phyloP scores from a whole-genome alignment of 1,140 invertebrate genomes.

The Musca vetustissima region DNA sequence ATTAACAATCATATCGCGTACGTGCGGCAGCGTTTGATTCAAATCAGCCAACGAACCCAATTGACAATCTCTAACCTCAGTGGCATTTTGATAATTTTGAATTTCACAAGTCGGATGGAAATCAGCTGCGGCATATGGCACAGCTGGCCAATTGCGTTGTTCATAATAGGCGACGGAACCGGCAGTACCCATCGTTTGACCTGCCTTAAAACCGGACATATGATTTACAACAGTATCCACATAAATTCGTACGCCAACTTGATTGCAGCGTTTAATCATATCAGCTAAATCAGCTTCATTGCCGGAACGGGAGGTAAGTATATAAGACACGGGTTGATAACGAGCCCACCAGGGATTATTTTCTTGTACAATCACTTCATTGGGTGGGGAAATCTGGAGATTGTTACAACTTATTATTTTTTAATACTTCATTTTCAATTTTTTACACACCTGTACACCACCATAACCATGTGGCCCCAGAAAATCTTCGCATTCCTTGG shows the following conservation, averaged over 20 bases:
- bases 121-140: constrained; percentile 57
- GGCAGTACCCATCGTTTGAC: constrained; percentile 57
- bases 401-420: not conserved
- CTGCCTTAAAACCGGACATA: constrained; percentile 61
- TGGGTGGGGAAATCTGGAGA: constrained; percentile 58
- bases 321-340: constrained; percentile 86
- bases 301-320: constrained; percentile 73
- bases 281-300: constrained; percentile 69
- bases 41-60: constrained; percentile 71
- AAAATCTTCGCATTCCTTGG: constrained; percentile 71
- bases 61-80: constrained; percentile 71
- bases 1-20: constrained; percentile 66
- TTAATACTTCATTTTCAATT: constrained; percentile 17
- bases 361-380: constrained; percentile 49
- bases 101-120: constrained; percentile 61
- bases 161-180: constrained; percentile 57
- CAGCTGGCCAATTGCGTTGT: constrained; percentile 55
- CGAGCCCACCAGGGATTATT: constrained; percentile 75
- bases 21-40: constrained; percentile 64
- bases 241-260: constrained; percentile 73
- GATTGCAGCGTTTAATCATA: constrained; percentile 77
- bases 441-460: constrained; percentile 71
- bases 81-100: constrained; percentile 55
- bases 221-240: constrained; percentile 78
- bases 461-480: constrained; percentile 68